These are phyloP conservation scores for Nixonia krombeini DNA, from an alignment of 1,140 invertebrate genomes.

Conservation along the genomic window DNA sequence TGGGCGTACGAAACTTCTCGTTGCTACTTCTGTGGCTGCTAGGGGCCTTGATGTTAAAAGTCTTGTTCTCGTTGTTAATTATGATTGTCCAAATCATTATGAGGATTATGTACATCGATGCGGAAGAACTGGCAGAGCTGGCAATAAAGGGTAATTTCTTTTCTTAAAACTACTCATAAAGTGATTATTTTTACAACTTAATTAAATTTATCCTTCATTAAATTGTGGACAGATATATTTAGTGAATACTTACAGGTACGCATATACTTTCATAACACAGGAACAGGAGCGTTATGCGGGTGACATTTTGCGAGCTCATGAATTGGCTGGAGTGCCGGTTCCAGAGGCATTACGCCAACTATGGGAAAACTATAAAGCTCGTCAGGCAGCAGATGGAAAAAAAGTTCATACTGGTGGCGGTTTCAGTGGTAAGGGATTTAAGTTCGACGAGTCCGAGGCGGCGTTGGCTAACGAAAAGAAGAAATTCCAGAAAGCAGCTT, in stretches of 20 bases:
- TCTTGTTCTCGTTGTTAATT: conserved; percentile 97
- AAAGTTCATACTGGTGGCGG: conserved; percentile 94
- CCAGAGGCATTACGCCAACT: conserved; percentile 84
- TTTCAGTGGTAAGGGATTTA: conserved; percentile 98
- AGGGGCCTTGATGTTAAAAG: conserved; percentile 98
- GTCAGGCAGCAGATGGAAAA: conserved; percentile 91
- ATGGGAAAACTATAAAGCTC: conserved; percentile 91
- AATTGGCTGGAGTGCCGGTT: conserved; percentile 83
- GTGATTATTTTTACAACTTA: background rate
- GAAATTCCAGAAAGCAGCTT: conserved; percentile 97
- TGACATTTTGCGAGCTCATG: conserved; percentile 93
- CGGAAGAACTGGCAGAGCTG: conserved; percentile 93
- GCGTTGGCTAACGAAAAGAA: conserved; percentile 96
- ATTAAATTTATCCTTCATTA: conserved; percentile 2
- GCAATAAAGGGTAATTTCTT: conserved; percentile 87
- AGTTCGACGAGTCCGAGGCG: conserved; percentile 99
- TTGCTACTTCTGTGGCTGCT: conserved; percentile 97
- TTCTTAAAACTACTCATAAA: background rate
- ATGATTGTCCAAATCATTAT: conserved; percentile 99
- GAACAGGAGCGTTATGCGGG: conserved; percentile 94
- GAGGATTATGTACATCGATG: conserved; percentile 99
- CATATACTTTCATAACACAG: conserved; percentile 96
- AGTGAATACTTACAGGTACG: conserved; percentile 69
- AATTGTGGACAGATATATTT: background rate
- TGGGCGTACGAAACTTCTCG: conserved; percentile 86